Percentiles rank a stretch among this genome's conserved stretches.
phyloP scores from a whole-genome alignment of 2,888 invertebrate genomes.

The Erebia palarica region DNA sequence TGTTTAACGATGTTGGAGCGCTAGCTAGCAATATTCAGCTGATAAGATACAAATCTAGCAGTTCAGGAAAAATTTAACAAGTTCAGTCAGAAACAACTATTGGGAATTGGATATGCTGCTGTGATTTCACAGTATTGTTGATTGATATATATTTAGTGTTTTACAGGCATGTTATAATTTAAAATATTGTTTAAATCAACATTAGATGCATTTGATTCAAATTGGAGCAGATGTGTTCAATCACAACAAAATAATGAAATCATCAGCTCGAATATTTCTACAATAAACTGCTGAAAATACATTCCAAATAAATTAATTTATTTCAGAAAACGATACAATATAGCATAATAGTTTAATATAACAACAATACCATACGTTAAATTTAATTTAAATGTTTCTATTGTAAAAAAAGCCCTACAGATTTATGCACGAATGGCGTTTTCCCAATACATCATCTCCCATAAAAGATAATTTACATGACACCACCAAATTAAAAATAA shows the following conservation, averaged over 20 bases:
- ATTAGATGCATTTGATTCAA: neutral
- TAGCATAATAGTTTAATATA: constrained; percentile 76
- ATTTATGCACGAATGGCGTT: constrained; percentile 44
- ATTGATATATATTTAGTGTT: no score
- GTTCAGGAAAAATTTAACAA: no score
- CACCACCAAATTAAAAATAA: constrained; percentile 44
- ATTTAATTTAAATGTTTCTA: constrained; percentile 54
- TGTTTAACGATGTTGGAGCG: no score
- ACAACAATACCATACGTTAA: constrained; percentile 75
- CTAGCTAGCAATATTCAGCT: no score
- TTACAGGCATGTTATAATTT: no score
- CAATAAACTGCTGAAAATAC: constrained; percentile 33
- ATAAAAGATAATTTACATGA: constrained; percentile 46
- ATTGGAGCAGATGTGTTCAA: neutral
- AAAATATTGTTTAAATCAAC: neutral
- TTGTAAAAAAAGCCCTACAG: constrained; percentile 55
- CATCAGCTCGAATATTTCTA: neutral
- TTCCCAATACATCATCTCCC: constrained; percentile 53
- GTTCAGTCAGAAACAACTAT: no score
- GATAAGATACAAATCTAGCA: no score
- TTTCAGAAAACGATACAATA: constrained; percentile 80
- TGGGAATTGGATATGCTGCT: no score
- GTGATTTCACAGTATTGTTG: no score
- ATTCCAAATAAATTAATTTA: constrained; percentile 72
- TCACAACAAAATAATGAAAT: constrained; percentile 11